A percentile compares a stretch with the other conserved stretches of the same genome.
Evolutionary conservation across 1,140 invertebrate genomes (phyloP).

Genomic region (Bombus huntii): DNA sequence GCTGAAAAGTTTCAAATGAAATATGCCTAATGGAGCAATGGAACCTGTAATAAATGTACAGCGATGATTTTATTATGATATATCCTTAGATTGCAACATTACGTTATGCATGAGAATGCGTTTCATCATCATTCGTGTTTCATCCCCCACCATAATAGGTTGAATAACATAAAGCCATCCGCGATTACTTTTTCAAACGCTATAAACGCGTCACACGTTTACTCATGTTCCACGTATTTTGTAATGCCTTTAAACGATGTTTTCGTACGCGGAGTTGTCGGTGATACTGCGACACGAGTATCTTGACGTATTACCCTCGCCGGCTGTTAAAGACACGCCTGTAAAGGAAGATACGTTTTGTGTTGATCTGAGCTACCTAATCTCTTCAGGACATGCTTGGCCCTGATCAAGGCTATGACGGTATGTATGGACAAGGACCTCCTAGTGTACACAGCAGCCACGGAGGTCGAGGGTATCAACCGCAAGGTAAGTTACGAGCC

Average conservation of each 20-base stretch:
- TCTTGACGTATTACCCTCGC: constrained; percentile 36
- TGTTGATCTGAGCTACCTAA: constrained; percentile 84
- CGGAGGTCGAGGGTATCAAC: constrained; percentile 89
- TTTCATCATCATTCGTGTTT: constrained; percentile 56
- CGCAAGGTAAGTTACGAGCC: constrained; percentile 87
- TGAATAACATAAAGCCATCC: constrained; percentile 16
- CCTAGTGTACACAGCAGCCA: constrained; percentile 91
- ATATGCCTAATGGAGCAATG: constrained; percentile 53
- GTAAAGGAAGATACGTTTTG: constrained; percentile 76
- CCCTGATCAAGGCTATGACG: constrained; percentile 95
- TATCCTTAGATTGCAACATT: constrained; percentile 60
- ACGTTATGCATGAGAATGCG: constrained; percentile 77
- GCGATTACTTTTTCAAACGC: constrained; percentile 33
- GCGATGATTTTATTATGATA: constrained; percentile 26
- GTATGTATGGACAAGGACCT: constrained; percentile 93
- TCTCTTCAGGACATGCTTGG: constrained; percentile 94
- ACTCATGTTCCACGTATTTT: background rate
- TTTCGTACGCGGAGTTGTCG: constrained; percentile 30
- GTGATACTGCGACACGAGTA: constrained; percentile 48
- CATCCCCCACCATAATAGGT: background rate
- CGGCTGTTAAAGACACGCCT: constrained; percentile 53
- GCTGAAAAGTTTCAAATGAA: background rate
- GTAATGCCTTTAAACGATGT: constrained; percentile 17
- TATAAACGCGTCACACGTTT: background rate
- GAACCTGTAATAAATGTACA: constrained; percentile 48